Evolutionary conservation across 2,888 invertebrate genomes (phyloP).

Genomic region (Eupelmus urozonus): DNA sequence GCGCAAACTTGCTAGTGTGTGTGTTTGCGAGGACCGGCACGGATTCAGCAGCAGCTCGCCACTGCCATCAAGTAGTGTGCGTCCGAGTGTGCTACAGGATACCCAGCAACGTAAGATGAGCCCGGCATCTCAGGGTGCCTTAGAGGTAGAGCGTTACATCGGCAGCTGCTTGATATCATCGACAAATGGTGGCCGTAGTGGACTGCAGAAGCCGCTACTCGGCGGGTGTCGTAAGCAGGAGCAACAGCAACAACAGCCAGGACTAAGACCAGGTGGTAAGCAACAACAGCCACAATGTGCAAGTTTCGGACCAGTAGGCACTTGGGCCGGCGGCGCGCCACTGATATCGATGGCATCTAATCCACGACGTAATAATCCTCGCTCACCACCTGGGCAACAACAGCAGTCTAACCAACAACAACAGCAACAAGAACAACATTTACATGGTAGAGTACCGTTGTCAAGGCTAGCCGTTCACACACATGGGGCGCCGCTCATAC

Average conservation of each 20-base stretch:
- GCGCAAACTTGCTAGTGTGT: no score
- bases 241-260: slow-evolving; percentile 56
- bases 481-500: slow-evolving; percentile 90
- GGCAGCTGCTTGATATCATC: slow-evolving; percentile 82
- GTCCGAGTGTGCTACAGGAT: not conserved
- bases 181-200: slow-evolving; percentile 58
- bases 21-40: no score
- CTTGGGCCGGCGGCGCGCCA: slow-evolving; percentile 90
- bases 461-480: slow-evolving; percentile 89
- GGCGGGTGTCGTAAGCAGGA: slow-evolving; percentile 62
- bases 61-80: no score
- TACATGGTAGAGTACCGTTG: slow-evolving; percentile 79
- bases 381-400: slow-evolving; percentile 66
- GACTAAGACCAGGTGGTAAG: slow-evolving; percentile 55
- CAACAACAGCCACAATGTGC: slow-evolving; percentile 56
- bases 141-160: slow-evolving; percentile 83
- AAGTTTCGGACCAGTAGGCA: slow-evolving; percentile 77
- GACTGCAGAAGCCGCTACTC: slow-evolving; percentile 62
- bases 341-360: slow-evolving; percentile 87
- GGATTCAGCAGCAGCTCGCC: no score
- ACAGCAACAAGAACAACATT: slow-evolving; percentile 65
- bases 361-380: slow-evolving; percentile 78
- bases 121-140: slow-evolving; percentile 82
- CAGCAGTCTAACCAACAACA: slow-evolving; percentile 61
- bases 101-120: slow-evolving; percentile 81